Evolutionary conservation across 2,113 vertebrate genomes (phyloP).

Genomic region (Passerina amoena): DNA sequence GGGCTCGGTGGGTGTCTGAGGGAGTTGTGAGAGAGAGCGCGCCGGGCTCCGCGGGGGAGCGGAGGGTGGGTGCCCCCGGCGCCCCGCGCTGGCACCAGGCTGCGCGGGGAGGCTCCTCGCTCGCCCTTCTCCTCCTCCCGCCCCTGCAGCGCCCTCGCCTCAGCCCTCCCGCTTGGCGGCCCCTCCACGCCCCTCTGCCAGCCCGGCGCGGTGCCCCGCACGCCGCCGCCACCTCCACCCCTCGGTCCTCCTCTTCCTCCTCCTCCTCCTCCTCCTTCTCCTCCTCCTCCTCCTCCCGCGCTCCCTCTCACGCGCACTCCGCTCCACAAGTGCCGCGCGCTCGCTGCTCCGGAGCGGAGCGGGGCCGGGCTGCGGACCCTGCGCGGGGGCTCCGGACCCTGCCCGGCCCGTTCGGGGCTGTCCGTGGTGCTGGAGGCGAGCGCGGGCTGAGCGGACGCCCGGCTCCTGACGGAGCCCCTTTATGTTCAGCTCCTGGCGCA

Average conservation of each 20-base stretch:
- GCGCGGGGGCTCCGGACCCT: not conserved
- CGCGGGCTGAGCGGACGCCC: conserved; percentile 66
- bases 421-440: conserved; percentile 63
- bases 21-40: conserved; percentile 1
- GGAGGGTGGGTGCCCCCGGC: not conserved
- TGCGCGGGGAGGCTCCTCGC: not conserved
- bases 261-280: not conserved
- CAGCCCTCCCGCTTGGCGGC: conserved; percentile 2
- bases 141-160: not conserved
- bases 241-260: conserved; percentile 63
- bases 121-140: not conserved
- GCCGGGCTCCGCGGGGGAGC: not conserved
- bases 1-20: not conserved
- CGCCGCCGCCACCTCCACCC: conserved; percentile 36
- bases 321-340: conserved; percentile 79
- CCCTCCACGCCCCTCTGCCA: conserved; percentile 30
- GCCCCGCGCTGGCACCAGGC: not conserved
- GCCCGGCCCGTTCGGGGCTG: conserved; percentile 52
- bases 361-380: not conserved
- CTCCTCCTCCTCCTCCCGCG: conserved; percentile 37
- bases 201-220: conserved; percentile 28
- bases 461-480: conserved; percentile 71
- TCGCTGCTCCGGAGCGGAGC: not conserved
- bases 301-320: conserved; percentile 2
- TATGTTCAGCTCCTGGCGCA: conserved; percentile 75